Evolutionary conservation across 2,888 invertebrate species (phyloP).

Genomic region (Lacanobia oleracea): DNA sequence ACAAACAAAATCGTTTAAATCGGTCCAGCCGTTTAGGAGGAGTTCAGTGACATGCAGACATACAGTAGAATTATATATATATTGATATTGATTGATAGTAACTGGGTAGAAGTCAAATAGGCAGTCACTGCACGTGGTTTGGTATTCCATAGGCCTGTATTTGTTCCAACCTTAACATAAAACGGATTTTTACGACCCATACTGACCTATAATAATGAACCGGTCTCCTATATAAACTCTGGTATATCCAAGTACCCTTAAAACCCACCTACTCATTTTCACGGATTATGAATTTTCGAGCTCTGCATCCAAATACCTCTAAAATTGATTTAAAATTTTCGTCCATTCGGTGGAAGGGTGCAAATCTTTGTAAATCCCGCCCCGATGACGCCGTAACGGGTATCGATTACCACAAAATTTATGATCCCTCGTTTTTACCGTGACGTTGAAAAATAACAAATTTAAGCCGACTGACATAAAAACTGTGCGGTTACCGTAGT

Average conservation of each 20-base stretch:
- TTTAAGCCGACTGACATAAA: conserved; percentile 52
- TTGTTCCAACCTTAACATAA: neutral
- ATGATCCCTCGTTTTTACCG: conserved; percentile 59
- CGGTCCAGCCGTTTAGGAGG: too few species aligned
- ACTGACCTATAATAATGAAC: neutral
- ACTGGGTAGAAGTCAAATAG: neutral
- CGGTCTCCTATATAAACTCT: neutral
- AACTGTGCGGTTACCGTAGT: conserved; percentile 37
- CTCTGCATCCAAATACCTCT: conserved; percentile 15
- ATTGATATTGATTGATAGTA: too few species aligned
- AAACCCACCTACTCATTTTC: conserved; percentile 5
- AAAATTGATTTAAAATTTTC: conserved; percentile 34
- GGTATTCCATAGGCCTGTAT: neutral
- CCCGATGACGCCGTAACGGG: conserved; percentile 29
- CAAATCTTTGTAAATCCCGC: conserved; percentile 45
- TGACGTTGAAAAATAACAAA: conserved; percentile 65
- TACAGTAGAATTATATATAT: too few species aligned
- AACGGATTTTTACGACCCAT: neutral
- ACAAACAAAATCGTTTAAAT: too few species aligned
- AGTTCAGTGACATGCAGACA: too few species aligned
- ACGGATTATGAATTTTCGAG: conserved; percentile 23
- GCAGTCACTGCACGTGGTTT: neutral
- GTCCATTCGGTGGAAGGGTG: conserved; percentile 27
- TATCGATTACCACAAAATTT: conserved; percentile 68
- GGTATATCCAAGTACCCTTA: neutral